Evolutionary conservation across 2,797 vertebrate genomes (phyloP), one percentile per base, ranked within the genome.

Genomic region (Enteromius fasciolatus): DNA sequence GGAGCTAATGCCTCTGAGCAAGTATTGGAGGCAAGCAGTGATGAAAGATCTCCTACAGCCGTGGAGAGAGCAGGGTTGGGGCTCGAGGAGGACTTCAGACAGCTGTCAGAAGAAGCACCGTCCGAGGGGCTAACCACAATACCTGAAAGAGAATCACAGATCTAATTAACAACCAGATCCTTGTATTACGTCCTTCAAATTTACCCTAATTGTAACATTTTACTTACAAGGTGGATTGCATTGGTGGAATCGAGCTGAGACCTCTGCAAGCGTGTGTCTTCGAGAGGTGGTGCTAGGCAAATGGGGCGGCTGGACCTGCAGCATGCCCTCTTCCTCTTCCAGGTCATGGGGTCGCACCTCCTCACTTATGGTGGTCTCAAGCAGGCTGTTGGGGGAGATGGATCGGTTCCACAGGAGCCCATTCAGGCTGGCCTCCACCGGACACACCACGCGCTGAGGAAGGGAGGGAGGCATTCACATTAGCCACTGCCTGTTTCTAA

Each of bases 211-310:
- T 15, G 20, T 23, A 54, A 1, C 10, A 14, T 66, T n/a, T 31
- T 17, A 94, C 96, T 96, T 79, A 98, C 97, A 96, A 63, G 97
- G 97, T 85, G 96, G 96, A 84, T 87, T 91, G 67, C 94, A 92
- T 41, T 95, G 96, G 90, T 96, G 96, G 90, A 97, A 97, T 84
- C 92, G 92, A 41, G 95, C 86, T 1, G 97, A 97, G 83, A 98
- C 97, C 91, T 97, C 97, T 0, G 97, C 97, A 87, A 98, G 92
- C 0, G 97, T 99, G 90, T 99, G 97, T 83, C 97, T 95, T 76
- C 97, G 96, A 87, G 94, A 97, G 0, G 96, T 94, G 87, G 94
- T 95, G 87, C 91, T 93, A 2, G 95, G 94, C 48, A 92, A 92
- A 75, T 87, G 87, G 81, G 94, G 86, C 25, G 94, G 93, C 12